Conservation (phyloP, 2,888 invertebrate species). For the Alcis repandata region DNA sequence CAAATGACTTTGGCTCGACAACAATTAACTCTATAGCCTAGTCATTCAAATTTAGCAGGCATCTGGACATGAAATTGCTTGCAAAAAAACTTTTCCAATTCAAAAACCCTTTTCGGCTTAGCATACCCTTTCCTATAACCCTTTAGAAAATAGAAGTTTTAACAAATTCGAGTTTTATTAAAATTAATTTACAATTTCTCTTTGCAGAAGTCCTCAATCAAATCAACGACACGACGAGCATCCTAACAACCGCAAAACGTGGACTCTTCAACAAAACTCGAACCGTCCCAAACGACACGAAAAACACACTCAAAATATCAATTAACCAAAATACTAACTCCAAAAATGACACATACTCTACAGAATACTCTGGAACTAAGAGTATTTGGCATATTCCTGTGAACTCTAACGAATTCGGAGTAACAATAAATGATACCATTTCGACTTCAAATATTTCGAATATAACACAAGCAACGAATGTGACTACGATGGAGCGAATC, state of each 20-base stretch:
- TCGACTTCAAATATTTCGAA: constrained; percentile 51
- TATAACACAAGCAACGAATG: constrained; percentile 67
- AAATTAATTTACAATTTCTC: background rate
- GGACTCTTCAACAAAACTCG: constrained; percentile 12
- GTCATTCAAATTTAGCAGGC: too few species aligned
- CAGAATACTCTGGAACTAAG: constrained; percentile 45
- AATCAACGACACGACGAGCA: constrained; percentile 71
- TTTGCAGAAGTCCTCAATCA: constrained; percentile 77
- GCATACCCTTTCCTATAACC: too few species aligned
- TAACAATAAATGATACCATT: constrained; percentile 49
- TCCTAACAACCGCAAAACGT: constrained; percentile 52
- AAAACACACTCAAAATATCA: constrained; percentile 51
- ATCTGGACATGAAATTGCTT: too few species aligned
- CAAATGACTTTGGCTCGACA: too few species aligned
- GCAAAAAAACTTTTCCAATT: too few species aligned
- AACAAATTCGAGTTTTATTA: too few species aligned
- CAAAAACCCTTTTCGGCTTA: too few species aligned
- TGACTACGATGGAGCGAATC: constrained; percentile 78
- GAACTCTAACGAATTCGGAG: constrained; percentile 56
- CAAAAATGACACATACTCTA: background rate
- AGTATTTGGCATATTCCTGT: constrained; percentile 67
- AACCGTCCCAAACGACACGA: constrained; percentile 3
- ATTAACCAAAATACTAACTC: constrained; percentile 52
- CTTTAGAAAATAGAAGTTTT: too few species aligned
- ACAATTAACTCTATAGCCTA: too few species aligned